A percentile compares a stretch with the other conserved stretches of the same genome.
These are phyloP conservation scores for Tipula vernalis DNA, from an alignment of 2,888 invertebrate species.

Conservation along the genomic window DNA sequence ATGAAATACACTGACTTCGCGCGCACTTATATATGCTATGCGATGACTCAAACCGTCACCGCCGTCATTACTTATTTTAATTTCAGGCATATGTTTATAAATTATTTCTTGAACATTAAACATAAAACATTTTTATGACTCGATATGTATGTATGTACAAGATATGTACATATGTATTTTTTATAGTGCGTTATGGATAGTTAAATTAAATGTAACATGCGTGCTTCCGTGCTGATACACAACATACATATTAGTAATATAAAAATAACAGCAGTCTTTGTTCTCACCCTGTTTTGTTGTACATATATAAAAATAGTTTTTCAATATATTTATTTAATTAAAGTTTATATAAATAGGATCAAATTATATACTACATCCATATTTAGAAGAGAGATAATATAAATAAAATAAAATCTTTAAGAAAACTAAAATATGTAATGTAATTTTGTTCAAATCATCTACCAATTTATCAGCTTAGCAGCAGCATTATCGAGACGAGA, in stretches of 20 bases:
- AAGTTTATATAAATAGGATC: not conserved
- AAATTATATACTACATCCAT: not conserved
- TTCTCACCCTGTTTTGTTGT: not conserved
- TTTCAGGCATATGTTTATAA: not conserved
- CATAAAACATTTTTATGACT: not conserved
- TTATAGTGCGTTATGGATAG: not conserved
- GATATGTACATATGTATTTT: not conserved
- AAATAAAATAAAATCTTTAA: not conserved
- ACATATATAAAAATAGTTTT: not conserved
- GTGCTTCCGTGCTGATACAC: not conserved
- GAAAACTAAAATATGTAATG: not conserved
- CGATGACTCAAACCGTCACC: not conserved
- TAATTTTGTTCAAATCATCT: not conserved
- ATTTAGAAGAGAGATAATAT: not conserved
- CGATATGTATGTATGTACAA: not conserved
- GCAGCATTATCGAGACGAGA: not conserved
- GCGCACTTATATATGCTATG: not conserved
- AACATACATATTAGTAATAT: not conserved
- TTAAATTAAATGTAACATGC: not conserved
- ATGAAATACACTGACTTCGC: not conserved
- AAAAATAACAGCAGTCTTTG: not conserved
- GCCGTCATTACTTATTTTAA: not conserved
- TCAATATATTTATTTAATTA: not conserved
- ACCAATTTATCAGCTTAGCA: not conserved
- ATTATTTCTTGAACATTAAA: not conserved